Conservation (phyloP, 2,113 vertebrate genomes). For the Semnopithecus entellus region DNA sequence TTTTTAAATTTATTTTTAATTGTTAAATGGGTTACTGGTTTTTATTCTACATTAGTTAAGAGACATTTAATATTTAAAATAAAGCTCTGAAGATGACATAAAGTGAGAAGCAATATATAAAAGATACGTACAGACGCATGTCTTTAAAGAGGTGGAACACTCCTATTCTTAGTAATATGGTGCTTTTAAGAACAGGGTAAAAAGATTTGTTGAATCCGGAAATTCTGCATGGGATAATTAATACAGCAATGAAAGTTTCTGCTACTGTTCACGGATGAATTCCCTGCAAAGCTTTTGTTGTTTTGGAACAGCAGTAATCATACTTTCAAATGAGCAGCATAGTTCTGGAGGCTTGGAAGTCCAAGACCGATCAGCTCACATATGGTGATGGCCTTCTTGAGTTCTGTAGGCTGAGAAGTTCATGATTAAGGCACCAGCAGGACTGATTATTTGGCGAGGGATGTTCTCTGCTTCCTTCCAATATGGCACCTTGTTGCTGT, state of each 20-base stretch:
- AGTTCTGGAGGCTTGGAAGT: background rate
- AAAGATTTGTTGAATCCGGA: constrained; percentile 26
- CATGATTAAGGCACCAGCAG: background rate
- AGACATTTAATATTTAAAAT: background rate
- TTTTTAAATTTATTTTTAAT: no score
- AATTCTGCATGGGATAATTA: constrained; percentile 59
- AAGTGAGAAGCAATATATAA: background rate
- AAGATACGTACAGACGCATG: background rate
- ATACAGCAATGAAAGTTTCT: constrained; percentile 16
- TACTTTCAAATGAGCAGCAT: constrained; percentile 63
- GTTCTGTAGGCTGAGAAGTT: background rate
- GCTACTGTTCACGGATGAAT: constrained; percentile 50
- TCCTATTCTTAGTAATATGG: background rate
- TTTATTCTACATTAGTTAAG: constrained; percentile 43
- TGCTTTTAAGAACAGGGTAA: background rate
- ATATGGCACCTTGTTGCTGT: background rate
- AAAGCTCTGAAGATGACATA: background rate
- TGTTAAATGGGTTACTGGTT: background rate
- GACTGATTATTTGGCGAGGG: background rate
- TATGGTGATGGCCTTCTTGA: background rate
- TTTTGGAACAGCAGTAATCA: constrained; percentile 59
- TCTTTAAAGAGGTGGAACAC: constrained; percentile 7
- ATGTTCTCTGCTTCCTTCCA: background rate
- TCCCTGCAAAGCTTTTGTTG: constrained; percentile 53
- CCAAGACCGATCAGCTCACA: background rate